These are phyloP conservation scores for Phenacoccus solenopsis DNA, from an alignment of 1,140 invertebrate genomes.

Conservation along the genomic window DNA sequence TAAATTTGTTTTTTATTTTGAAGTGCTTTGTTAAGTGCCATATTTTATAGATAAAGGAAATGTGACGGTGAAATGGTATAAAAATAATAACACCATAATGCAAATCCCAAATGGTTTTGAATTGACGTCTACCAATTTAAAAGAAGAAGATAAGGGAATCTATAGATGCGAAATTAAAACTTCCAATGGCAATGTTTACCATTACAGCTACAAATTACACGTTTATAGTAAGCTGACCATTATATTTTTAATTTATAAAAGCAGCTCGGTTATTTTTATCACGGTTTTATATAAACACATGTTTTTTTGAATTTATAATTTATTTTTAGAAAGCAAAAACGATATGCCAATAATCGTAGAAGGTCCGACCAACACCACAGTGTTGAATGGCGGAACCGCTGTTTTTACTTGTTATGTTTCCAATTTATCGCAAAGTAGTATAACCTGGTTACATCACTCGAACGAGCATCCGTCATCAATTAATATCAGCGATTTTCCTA, in stretches of 20 bases:
- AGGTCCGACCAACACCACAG: conserved; percentile 26
- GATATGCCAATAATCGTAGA: conserved; percentile 27
- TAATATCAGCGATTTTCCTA: conserved; percentile 3
- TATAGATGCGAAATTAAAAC: not conserved
- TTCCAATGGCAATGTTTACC: too few species aligned
- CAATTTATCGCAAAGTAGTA: conserved; percentile 4
- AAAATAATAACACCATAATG: not conserved
- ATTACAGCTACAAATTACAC: not conserved
- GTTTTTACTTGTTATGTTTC: conserved; percentile 26
- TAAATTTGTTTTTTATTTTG: too few species aligned
- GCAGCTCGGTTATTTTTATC: not conserved
- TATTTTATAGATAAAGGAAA: not conserved
- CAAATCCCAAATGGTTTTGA: not conserved
- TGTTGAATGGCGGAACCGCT: conserved; percentile 23
- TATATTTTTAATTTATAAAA: too few species aligned
- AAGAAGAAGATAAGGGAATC: not conserved
- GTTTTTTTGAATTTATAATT: not conserved
- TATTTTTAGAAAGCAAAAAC: conserved; percentile 24
- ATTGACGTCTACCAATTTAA: not conserved
- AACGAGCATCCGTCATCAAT: conserved; percentile 16
- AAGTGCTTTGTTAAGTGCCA: too few species aligned
- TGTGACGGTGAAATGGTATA: not conserved
- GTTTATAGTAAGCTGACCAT: not conserved
- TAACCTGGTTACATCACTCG: conserved; percentile 24
- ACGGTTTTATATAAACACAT: not conserved